Base-by-base conservation (phyloP, 2,797 vertebrate genomes). In the Pygocentrus nattereri region DNA sequence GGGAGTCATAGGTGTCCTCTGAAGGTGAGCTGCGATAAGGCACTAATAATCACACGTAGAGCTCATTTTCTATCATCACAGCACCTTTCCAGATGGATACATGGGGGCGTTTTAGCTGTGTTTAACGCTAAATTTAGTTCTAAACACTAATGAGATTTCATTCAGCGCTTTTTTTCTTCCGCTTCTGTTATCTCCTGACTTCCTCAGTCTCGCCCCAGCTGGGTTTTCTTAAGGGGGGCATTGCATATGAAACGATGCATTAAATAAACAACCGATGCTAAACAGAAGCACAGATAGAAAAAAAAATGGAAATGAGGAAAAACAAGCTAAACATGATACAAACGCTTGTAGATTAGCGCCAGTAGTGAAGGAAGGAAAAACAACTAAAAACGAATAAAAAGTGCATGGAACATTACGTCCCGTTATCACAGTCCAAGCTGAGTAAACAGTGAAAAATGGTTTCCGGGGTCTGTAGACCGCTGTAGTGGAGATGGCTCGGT, bases 381-480 rank as follows among this genome's bases (percentile, higher is more conserved):
- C 41, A 85, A 84, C 62, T 76, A 85, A 76, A 88, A 86, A 72
- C 16, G 5, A 67, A 54, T 41, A 88, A 87, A 27, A 30, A 30
- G 15, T 54, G 50, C 69, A 72, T 50, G 68, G 68, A 50, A 70
- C 68, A 49, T 27, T 18, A 16, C 31, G 50, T 52, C 19, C 69
- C 11, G 25, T 88, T 84, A 88, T 86, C 82, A 81, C 80, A 85
- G 87, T 78, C 73, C 83, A 56, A 61, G 59, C 59, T 85, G 77
- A 85, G 59, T 85, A 41, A 44, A 31, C 44, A 23, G 64, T n/a
- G 64, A 68, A 31, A 18, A 64, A 31, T 34, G 21, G 15, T 34
- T 16, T 31, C 70, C 23, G 21, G 44, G 47, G 19, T 27, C 6
- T 2, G n/a, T 19, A 18, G 61, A 34, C 25, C 1, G 15, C 23